phyloP scores from a whole-genome alignment of 2,888 invertebrate species.

The Brenthis ino region DNA sequence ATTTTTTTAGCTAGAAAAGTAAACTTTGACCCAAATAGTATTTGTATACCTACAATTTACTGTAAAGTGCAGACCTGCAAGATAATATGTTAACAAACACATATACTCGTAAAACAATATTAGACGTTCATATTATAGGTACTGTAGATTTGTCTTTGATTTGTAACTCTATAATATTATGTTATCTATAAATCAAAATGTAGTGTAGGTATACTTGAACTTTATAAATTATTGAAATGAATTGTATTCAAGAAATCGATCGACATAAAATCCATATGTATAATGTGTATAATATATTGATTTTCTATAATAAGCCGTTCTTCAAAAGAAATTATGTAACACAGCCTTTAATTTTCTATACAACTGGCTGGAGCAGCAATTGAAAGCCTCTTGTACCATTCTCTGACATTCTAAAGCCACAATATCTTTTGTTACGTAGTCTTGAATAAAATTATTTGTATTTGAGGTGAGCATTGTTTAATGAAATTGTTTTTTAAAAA shows the following conservation, averaged over 20 bases:
- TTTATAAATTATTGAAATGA: neutral
- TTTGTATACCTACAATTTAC: no score
- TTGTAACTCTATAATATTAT: no score
- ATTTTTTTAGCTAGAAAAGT: no score
- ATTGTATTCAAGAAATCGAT: neutral
- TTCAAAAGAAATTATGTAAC: slow-evolving; percentile 23
- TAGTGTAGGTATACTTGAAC: neutral
- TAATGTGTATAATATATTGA: slow-evolving; percentile 15
- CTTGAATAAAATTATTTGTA: slow-evolving; percentile 10
- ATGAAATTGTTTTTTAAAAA: neutral
- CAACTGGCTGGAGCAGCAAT: slow-evolving; percentile 13
- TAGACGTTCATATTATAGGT: no score
- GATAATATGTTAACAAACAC: no score
- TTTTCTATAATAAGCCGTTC: slow-evolving; percentile 22
- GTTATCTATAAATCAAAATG: no score
- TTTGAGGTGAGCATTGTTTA: neutral
- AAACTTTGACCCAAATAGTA: no score
- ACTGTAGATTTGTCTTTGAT: no score
- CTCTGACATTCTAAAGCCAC: slow-evolving; percentile 13
- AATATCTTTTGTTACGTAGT: slow-evolving; percentile 14
- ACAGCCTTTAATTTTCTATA: slow-evolving; percentile 20
- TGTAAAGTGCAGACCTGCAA: no score
- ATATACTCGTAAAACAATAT: no score
- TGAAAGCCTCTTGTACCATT: slow-evolving; percentile 22
- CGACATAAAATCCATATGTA: slow-evolving; percentile 6